Evolutionary conservation across 2,113 vertebrate genomes (phyloP), one percentile per base, ranked within the genome.

Genomic region (Euleptes europaea): DNA sequence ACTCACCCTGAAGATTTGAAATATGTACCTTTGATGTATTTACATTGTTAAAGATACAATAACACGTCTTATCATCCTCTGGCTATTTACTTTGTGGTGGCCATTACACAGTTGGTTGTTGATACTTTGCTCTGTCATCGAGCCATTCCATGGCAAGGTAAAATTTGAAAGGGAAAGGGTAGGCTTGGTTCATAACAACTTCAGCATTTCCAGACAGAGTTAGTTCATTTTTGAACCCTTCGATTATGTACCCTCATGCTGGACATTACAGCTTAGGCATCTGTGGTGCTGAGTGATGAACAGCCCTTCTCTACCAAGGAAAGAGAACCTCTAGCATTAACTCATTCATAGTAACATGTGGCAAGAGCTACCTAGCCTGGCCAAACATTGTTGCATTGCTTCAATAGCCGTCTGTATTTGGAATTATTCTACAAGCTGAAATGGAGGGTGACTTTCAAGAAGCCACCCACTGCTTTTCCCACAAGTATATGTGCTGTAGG

Each of bases 381-480:
- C 0, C 76, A 79, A 74, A 13, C 51, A 0, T 4, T 14, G 44
- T 63, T 49, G 66, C 5, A 47, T 71, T 70, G 66, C 65, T 31
- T 63, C 40, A 47, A 1, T 31, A 42, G 54, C 54, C 77, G 66
- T 73, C 31, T 73, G 67, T 65, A 33, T 79, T 80, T 35, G 40
- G n/a, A 73, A 72, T 73, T 71, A 31, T 28, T 49, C 69, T 38
- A 38, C 42, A 47, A 75, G 33, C 6, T 40, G 84, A 74, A 47
- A 51, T 14, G 33, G 78, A 51, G 65, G 44, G 63, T 66, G 72
- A n/a, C 33, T 86, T 86, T 67, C 33, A 66, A 42, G 44, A 86
- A 80, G 63, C 70, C 84, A 75, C 70, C 70, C 78, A 73, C 71
- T 33, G 71, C 35, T 86, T 67, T 86, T 66, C 54, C 70, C 78